Conservation (phyloP, 2,888 invertebrate species). For the Timandra comae region DNA sequence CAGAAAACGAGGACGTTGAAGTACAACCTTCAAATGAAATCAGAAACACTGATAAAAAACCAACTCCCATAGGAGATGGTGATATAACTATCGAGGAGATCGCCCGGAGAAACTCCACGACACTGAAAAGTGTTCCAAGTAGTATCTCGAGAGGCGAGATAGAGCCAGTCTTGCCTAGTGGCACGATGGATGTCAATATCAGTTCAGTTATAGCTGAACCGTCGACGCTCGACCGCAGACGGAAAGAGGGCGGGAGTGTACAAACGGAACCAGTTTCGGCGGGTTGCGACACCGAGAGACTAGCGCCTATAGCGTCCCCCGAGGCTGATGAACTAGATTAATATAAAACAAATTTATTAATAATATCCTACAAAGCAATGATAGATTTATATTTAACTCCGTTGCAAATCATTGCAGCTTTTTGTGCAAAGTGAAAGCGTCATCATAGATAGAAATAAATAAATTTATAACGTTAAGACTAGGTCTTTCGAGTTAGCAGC, state of each 20-base stretch:
- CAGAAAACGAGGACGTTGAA: conserved; percentile 31
- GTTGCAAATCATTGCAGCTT: conserved; percentile 8
- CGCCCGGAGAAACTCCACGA: conserved; percentile 38
- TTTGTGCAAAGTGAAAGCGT: conserved; percentile 6
- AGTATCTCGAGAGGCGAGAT: conserved; percentile 29
- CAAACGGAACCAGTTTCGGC: not conserved
- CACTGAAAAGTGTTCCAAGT: conserved; percentile 28
- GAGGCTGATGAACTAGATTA: conserved; percentile 63
- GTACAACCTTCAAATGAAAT: conserved; percentile 16
- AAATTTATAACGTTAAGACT: conserved; percentile 32
- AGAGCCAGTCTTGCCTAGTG: conserved; percentile 28
- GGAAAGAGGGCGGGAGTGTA: conserved; percentile 25
- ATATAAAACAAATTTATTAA: conserved; percentile 30
- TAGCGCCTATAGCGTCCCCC: conserved; percentile 47
- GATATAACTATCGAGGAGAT: conserved; percentile 59
- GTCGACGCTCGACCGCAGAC: conserved; percentile 59
- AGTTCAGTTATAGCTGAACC: conserved; percentile 25
- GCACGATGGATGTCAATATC: conserved; percentile 23
- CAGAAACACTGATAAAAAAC: conserved; percentile 34
- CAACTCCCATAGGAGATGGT: conserved; percentile 27
- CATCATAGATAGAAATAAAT: conserved; percentile 31
- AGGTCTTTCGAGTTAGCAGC: too few relatives aligned
- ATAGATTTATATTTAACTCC: conserved; percentile 14
- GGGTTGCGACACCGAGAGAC: conserved; percentile 7
- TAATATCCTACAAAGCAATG: conserved; percentile 13